phyloP scores from a whole-genome alignment of 1,140 invertebrate genomes.

The Plutomurus gul region DNA sequence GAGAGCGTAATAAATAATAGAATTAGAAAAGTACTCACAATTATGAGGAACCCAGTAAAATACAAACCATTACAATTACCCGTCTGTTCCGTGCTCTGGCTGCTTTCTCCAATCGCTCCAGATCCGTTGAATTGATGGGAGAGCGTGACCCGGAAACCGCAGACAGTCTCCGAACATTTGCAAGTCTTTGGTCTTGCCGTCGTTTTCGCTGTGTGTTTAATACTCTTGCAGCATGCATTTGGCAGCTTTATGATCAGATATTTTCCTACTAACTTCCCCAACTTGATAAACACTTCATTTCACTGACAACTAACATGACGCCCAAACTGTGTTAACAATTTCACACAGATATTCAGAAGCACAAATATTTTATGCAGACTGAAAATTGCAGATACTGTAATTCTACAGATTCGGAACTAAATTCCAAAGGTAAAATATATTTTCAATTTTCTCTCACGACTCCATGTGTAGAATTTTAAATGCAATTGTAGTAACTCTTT shows the following conservation, averaged over 20 bases:
- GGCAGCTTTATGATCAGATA: background rate
- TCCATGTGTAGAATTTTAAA: no score
- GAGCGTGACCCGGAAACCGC: background rate
- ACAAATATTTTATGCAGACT: background rate
- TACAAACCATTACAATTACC: background rate
- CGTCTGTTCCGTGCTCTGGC: background rate
- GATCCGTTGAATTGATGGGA: background rate
- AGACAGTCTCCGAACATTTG: background rate
- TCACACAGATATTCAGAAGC: background rate
- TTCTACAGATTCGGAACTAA: no score
- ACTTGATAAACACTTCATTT: background rate
- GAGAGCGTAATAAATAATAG: no score
- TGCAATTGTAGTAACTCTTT: no score
- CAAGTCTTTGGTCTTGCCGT: background rate
- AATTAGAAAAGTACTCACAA: background rate
- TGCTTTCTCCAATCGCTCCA: constrained; percentile 4
- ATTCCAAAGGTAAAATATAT: no score
- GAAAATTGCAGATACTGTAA: background rate
- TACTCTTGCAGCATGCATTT: constrained; percentile 28
- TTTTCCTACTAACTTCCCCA: background rate
- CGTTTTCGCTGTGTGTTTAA: background rate
- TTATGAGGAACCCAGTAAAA: no score
- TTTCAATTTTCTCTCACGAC: no score
- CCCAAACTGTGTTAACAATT: background rate
- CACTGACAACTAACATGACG: background rate